phyloP scores from a whole-genome alignment of 2,113 vertebrate species.

The Carettochelys insculpta region DNA sequence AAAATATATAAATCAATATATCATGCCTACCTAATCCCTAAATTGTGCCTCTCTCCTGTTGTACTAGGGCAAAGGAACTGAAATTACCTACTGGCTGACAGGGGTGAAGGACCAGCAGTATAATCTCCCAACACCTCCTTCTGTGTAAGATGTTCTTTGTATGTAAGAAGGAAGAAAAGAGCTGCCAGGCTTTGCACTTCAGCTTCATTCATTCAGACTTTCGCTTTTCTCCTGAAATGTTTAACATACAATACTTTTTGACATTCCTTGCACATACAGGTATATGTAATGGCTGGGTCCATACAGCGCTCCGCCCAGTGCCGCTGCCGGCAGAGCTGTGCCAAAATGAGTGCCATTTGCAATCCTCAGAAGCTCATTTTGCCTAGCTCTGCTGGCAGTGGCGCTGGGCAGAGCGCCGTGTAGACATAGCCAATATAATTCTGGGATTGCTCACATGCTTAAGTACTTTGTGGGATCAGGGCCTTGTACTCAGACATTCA shows the following conservation, averaged over 20 bases:
- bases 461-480: neutral
- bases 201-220: neutral
- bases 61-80: constrained; percentile 91
- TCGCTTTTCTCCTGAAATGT: neutral
- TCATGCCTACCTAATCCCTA: constrained; percentile 24
- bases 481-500: neutral
- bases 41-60: constrained; percentile 26
- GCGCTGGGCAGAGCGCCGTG: no score
- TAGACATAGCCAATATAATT: no score
- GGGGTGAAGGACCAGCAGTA: constrained; percentile 86
- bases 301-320: no score
- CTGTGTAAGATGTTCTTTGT: constrained; percentile 84
- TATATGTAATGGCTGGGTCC: neutral
- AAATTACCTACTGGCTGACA: constrained; percentile 95
- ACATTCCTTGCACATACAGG: neutral
- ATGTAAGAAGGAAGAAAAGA: neutral
- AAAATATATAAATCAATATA: constrained; percentile 11
- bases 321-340: no score
- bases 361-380: no score
- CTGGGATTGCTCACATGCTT: neutral
- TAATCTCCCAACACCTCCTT: constrained; percentile 90
- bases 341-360: no score
- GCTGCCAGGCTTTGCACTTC: neutral
- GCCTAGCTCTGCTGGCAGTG: no score
- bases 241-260: neutral